phyloP scores from a whole-genome alignment of 1,140 invertebrate genomes.

The Plectrocnemia conspersa region DNA sequence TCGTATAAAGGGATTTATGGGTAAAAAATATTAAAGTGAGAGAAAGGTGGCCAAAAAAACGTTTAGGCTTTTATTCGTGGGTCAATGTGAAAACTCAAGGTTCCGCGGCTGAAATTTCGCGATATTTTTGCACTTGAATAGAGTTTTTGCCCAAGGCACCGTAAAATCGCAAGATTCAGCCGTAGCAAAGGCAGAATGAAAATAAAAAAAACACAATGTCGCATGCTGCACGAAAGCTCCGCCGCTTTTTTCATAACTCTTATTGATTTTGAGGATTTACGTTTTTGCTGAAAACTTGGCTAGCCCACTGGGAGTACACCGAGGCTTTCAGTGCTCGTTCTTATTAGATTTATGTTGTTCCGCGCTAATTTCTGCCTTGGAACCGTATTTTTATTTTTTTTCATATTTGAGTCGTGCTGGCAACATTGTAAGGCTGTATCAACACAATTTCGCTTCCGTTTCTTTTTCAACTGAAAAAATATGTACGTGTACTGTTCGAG shows the following conservation, averaged over 20 bases:
- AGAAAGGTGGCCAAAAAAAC: conserved; percentile 1
- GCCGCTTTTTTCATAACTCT: conserved; percentile 9
- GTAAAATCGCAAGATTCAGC: neutral
- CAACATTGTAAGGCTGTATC: too few species aligned
- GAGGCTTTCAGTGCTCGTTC: conserved; percentile 3
- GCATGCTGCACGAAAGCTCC: conserved; percentile 5
- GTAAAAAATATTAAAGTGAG: neutral
- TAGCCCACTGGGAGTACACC: conserved; percentile 2
- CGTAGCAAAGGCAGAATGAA: neutral
- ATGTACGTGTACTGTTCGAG: too few species aligned
- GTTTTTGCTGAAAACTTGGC: conserved; percentile 14
- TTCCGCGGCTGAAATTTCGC: too few species aligned
- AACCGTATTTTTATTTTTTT: neutral
- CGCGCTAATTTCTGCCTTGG: conserved; percentile 4
- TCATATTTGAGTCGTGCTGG: neutral
- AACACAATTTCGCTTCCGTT: too few species aligned
- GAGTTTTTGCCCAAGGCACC: neutral
- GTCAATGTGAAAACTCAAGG: conserved; percentile 2
- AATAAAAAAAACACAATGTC: conserved; percentile 4
- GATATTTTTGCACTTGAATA: too few species aligned
- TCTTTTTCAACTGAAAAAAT: too few species aligned
- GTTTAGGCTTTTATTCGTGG: neutral
- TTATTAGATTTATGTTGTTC: conserved; percentile 8
- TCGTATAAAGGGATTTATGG: too few species aligned
- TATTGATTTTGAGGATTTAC: conserved; percentile 15